Evolutionary conservation across 2,113 vertebrate species (phyloP), one percentile per base, ranked within the genome.

Genomic region (Psittacula cyanocephala): DNA sequence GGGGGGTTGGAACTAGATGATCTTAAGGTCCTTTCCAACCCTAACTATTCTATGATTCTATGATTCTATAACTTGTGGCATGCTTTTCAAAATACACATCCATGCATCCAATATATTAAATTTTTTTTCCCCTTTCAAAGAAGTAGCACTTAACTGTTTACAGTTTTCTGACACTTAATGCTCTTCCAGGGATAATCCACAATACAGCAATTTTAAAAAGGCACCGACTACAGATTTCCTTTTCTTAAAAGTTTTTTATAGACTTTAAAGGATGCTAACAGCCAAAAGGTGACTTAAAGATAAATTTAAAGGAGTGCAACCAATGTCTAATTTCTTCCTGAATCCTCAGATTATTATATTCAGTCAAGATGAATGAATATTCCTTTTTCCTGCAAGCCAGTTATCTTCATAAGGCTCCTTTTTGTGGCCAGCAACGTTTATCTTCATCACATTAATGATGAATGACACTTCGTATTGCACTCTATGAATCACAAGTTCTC

Each of bases 361-460:
- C 64, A 19, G 25, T 77, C 59, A 70, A 86, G 81, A 95, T 24
- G 15, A 87, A 96, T 95, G 31, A 87, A 80, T 72, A 89, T 80
- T 89, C 29, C 6, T 75, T 89, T 85, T 65, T 89, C 37, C 55
- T 85, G 44, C 41, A 81, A 93, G 44, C 35, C 47, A 88, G 35
- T 67, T 24, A 64, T 91, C 68, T 91, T 94, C 55, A 83, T 75
- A 93, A 90, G 17, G 62, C 55, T 88, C 18, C 3, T 88, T 91
- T 94, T 75, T 68, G 68, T 64, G 44, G 39, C 15, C 57, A 88
- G 37, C 5, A 88, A 55, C 47, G 71, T 91, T 94, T 79, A 86
- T 94, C 92, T 88, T 91, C 72, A 91, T 93, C 69, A 69, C 28
- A 62, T 88, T 91, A 95, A 94, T 88, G 75, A 92, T 68, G 52